phyloP scores from a whole-genome alignment of 2,888 invertebrate species.

The Hololepta plana region DNA sequence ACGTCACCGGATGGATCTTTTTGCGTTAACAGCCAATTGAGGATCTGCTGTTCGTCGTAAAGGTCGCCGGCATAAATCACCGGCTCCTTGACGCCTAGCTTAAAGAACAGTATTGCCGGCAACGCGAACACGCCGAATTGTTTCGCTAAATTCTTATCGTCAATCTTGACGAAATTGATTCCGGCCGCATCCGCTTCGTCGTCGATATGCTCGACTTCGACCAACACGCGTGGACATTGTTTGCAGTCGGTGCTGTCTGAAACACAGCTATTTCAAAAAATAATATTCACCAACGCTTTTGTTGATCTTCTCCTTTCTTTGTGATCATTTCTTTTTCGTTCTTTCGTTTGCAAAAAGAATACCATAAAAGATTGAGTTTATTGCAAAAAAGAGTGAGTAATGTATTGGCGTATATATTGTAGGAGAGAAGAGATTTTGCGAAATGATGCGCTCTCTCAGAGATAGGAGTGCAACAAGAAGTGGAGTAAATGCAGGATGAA shows the following conservation, averaged over 20 bases:
- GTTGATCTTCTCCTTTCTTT: not conserved
- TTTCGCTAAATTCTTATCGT: slow-evolving; percentile 73
- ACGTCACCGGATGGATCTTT: slow-evolving; percentile 84
- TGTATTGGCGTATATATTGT: no score
- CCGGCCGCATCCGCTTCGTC: slow-evolving; percentile 82
- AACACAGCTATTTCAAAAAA: slow-evolving; percentile 24
- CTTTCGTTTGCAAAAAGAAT: no score
- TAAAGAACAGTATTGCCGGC: slow-evolving; percentile 81
- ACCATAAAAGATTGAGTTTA: no score
- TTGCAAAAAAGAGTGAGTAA: no score
- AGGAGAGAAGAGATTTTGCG: no score
- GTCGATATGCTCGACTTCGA: slow-evolving; percentile 83
- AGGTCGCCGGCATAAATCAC: slow-evolving; percentile 82
- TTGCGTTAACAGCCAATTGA: slow-evolving; percentile 81
- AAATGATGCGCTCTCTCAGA: no score
- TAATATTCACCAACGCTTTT: not conserved
- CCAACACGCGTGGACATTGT: slow-evolving; percentile 74
- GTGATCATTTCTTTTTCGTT: no score
- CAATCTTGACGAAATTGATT: slow-evolving; percentile 84
- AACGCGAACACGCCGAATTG: slow-evolving; percentile 78
- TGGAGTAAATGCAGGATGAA: no score
- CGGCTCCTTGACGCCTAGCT: slow-evolving; percentile 63
- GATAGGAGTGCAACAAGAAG: no score
- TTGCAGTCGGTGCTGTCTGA: slow-evolving; percentile 90
- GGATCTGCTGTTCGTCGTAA: slow-evolving; percentile 70